Percentiles rank a stretch among this genome's conserved stretches.
Conservation (phyloP, 2,797 vertebrate genomes). For the Chiroxiphia lanceolata region DNA sequence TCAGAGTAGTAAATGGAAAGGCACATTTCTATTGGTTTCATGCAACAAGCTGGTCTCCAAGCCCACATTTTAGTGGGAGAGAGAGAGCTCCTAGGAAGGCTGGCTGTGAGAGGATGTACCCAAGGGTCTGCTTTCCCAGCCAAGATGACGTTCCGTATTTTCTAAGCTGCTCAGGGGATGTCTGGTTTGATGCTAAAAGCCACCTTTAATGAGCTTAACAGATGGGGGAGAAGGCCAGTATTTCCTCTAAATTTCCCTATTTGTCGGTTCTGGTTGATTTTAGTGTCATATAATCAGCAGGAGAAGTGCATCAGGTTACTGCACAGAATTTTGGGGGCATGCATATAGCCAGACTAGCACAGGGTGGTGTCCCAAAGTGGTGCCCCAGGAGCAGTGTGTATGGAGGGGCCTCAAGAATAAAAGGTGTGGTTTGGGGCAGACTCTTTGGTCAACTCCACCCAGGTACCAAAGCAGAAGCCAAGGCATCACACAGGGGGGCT, state of each 20-base stretch:
- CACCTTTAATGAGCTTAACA: background rate
- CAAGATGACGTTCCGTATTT: background rate
- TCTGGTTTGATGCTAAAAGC: background rate
- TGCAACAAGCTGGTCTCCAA: background rate
- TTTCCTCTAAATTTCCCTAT: background rate
- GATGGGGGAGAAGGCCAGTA: background rate
- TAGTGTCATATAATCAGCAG: background rate
- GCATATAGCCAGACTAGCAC: background rate
- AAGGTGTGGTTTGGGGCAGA: conserved; percentile 39
- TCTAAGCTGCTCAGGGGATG: background rate
- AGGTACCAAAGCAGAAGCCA: conserved; percentile 36
- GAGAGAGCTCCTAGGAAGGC: background rate
- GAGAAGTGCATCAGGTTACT: background rate
- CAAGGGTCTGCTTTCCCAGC: background rate
- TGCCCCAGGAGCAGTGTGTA: background rate
- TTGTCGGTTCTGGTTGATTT: background rate
- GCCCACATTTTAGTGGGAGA: fast-evolving
- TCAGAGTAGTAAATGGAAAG: background rate
- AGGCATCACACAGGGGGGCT: background rate
- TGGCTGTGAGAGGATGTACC: background rate
- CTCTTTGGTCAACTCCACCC: conserved; percentile 18
- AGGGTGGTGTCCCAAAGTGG: background rate
- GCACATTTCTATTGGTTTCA: background rate
- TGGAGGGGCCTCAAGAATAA: background rate
- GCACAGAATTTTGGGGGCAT: background rate